phyloP scores from a whole-genome alignment of 2,888 invertebrate species.

The Malacosoma neustria region DNA sequence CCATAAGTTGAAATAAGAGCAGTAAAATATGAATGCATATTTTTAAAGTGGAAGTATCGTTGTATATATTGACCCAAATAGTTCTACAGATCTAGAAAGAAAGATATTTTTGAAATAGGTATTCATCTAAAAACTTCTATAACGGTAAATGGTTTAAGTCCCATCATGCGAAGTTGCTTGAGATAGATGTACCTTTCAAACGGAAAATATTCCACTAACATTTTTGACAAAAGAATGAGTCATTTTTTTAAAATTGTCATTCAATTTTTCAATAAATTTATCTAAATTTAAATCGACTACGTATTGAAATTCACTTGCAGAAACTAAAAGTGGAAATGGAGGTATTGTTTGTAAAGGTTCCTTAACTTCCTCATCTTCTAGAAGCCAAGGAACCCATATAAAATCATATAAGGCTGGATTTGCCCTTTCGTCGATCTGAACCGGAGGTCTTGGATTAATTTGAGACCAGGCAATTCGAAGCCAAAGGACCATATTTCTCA shows the following conservation, averaged over 20 bases:
- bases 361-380: slow-evolving; percentile 21
- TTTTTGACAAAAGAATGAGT: slow-evolving; percentile 25
- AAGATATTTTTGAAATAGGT: too few species aligned
- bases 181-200: too few species aligned
- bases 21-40: too few species aligned
- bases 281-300: slow-evolving; percentile 28
- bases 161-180: too few species aligned
- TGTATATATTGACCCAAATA: too few species aligned
- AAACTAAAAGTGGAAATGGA: slow-evolving; percentile 29
- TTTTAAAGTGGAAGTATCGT: too few species aligned
- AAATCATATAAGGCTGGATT: slow-evolving; percentile 28
- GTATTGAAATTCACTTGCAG: slow-evolving; percentile 28
- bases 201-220: slow-evolving; percentile 22
- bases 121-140: too few species aligned
- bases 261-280: slow-evolving; percentile 24
- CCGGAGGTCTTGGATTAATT: slow-evolving; percentile 22
- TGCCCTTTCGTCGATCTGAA: slow-evolving; percentile 22
- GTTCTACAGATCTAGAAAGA: too few species aligned
- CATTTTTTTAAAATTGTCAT: slow-evolving; percentile 20
- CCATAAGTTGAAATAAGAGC: too few species aligned
- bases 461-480: slow-evolving; percentile 30
- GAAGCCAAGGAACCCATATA: slow-evolving; percentile 32
- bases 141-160: too few species aligned
- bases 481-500: slow-evolving; percentile 24
- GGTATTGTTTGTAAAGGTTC: slow-evolving; percentile 15